Conservation (phyloP, 2,888 invertebrate genomes). For the Leuctra nigra region DNA sequence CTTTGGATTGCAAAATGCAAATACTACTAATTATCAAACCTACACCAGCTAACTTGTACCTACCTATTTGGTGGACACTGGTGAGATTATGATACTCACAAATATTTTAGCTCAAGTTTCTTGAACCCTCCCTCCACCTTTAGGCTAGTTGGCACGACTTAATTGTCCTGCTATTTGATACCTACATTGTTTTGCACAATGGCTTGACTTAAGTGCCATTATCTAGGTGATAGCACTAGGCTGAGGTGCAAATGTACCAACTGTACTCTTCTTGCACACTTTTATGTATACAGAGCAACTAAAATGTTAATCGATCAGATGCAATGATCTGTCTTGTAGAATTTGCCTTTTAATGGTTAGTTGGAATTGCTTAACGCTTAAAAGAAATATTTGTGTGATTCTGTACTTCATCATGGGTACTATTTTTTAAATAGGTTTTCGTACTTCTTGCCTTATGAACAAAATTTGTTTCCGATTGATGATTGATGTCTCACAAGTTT, state of each 20-base stretch:
- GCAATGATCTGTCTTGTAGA: conserved; percentile 1
- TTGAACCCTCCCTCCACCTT: no score
- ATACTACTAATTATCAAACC: no score
- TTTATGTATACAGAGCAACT: conserved; percentile 5
- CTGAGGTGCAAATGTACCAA: no score
- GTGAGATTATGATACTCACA: no score
- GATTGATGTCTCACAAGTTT: conserved; percentile 19
- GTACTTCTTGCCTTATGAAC: conserved; percentile 28
- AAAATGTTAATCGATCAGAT: conserved; percentile 4
- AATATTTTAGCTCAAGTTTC: no score
- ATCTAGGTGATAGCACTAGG: no score
- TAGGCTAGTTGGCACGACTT: no score
- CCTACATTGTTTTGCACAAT: no score
- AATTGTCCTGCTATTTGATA: no score
- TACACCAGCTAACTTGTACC: no score
- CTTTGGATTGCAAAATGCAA: no score
- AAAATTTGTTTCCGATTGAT: conserved; percentile 16
- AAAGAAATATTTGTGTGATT: conserved; percentile 26
- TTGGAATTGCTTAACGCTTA: not conserved
- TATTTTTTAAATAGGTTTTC: conserved; percentile 31
- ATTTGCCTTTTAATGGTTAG: conserved; percentile 6
- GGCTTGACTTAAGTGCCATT: conserved; percentile 29
- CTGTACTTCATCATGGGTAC: conserved; percentile 27
- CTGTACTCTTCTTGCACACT: conserved; percentile 4
- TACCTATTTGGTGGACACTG: no score